Percentiles rank a stretch among this genome's conserved stretches.
phyloP scores from a whole-genome alignment of 1,140 invertebrate species.

The Latrodectus geometricus region DNA sequence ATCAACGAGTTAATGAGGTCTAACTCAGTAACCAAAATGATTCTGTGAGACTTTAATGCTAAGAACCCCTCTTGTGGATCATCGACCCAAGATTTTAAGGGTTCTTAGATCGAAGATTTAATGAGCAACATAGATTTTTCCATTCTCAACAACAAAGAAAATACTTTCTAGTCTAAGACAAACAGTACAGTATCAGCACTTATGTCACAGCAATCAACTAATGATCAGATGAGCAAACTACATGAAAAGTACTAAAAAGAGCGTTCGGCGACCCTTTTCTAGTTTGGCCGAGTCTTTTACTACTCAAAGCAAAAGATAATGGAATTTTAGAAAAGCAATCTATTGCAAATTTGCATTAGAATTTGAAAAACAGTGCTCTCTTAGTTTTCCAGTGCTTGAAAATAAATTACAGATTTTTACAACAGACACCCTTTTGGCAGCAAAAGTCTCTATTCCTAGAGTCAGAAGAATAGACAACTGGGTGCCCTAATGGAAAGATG shows the following conservation, averaged over 20 bases:
- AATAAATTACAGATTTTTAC: neutral
- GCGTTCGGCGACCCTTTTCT: neutral
- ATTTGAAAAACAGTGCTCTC: neutral
- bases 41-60: slow-evolving; percentile 23
- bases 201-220: neutral
- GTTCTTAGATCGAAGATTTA: slow-evolving; percentile 11
- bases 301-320: neutral
- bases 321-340: slow-evolving; percentile 19
- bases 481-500: slow-evolving; percentile 15
- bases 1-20: neutral
- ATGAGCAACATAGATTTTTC: neutral
- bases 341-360: neutral
- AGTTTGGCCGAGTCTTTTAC: neutral
- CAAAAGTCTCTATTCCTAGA: neutral
- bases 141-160: neutral
- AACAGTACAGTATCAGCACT: neutral
- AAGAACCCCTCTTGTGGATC: slow-evolving; percentile 6
- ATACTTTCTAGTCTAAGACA: slow-evolving; percentile 14
- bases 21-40: neutral
- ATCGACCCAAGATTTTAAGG: neutral
- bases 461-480: neutral
- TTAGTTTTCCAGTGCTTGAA: neutral
- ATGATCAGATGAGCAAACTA: neutral
- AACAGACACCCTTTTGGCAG: neutral
- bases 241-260: neutral